A percentile compares a stretch with the other conserved stretches of the same genome.
phyloP scores from a whole-genome alignment of 2,888 invertebrate genomes.

The Trichacis sp. region DNA sequence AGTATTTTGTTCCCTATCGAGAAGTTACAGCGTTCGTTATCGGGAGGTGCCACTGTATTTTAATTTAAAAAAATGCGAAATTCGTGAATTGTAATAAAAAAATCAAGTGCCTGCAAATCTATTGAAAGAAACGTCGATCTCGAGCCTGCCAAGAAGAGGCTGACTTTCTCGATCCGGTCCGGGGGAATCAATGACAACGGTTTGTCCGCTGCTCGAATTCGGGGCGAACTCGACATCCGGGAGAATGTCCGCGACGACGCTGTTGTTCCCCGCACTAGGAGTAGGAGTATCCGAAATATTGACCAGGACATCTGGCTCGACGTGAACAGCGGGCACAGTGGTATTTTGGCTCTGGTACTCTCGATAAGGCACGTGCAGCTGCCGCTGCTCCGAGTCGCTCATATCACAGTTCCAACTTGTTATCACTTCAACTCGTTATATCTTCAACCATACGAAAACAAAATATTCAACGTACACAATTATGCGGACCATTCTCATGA shows the following conservation, averaged over 20 bases:
- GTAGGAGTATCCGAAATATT: constrained; percentile 59
- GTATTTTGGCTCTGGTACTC: constrained; percentile 66
- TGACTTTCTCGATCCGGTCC: constrained; percentile 92
- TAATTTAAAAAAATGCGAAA: not conserved
- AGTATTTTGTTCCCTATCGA: no score
- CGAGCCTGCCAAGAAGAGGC: constrained; percentile 87
- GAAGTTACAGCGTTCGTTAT: no score
- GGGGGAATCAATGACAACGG: constrained; percentile 84
- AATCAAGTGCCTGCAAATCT: constrained; percentile 82
- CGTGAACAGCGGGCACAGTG: constrained; percentile 54
- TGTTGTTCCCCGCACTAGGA: constrained; percentile 42
- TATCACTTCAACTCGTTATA: no score
- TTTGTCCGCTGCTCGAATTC: constrained; percentile 70
- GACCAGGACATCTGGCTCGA: constrained; percentile 63
- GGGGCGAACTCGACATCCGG: constrained; percentile 83
- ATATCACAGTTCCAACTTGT: no score
- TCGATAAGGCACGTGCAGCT: constrained; percentile 68
- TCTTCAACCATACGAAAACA: no score
- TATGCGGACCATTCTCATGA: no score
- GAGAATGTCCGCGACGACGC: constrained; percentile 63
- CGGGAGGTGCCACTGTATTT: no score
- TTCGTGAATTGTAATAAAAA: constrained; percentile 1
- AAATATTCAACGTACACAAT: no score
- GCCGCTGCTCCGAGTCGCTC: constrained; percentile 68
- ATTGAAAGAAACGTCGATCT: constrained; percentile 82